Percentiles rank a stretch among this genome's conserved stretches.
Conservation (phyloP, 2,888 invertebrate species). For the Omphaloscelis lunosa region DNA sequence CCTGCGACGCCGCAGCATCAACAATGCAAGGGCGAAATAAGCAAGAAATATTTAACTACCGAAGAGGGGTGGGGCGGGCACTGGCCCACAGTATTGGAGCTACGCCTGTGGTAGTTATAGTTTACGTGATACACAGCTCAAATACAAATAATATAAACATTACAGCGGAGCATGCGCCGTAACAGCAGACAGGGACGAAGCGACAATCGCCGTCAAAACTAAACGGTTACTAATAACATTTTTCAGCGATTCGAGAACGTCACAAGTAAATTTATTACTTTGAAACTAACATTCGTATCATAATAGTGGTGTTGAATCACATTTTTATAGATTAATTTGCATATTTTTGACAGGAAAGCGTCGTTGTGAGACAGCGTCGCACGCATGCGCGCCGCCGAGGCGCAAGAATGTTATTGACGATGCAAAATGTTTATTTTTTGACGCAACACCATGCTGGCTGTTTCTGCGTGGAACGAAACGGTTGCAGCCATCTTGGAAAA, state of each 20-base stretch:
- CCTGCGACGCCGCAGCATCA: conserved; percentile 88
- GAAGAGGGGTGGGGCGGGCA: conserved; percentile 87
- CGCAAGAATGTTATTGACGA: conserved; percentile 88
- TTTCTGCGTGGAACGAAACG: conserved; percentile 67
- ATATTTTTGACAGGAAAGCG: conserved; percentile 88
- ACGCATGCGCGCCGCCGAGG: conserved; percentile 83
- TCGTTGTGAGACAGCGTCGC: conserved; percentile 67
- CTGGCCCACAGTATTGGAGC: conserved; percentile 90
- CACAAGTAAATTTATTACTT: conserved; percentile 69
- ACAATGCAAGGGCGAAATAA: conserved; percentile 91
- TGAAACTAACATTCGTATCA: conserved; percentile 75
- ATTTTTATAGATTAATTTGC: conserved; percentile 90
- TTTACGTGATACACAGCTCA: conserved; percentile 91
- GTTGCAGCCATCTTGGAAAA: conserved; percentile 68
- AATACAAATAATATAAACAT: conserved; percentile 92
- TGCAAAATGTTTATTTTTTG: conserved; percentile 89
- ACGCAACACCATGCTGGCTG: conserved; percentile 77
- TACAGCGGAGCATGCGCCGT: conserved; percentile 89
- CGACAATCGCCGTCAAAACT: conserved; percentile 65
- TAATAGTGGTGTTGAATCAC: conserved; percentile 81
- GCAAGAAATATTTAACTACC: conserved; percentile 92
- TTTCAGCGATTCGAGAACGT: conserved; percentile 59
- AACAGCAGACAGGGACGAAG: conserved; percentile 82
- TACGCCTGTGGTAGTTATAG: conserved; percentile 91
- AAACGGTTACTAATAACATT: conserved; percentile 67